Percentiles rank a stretch among this genome's conserved stretches.
phyloP scores from a whole-genome alignment of 92 coral and sea anemone species.

The Umimayanthus kanabou region DNA sequence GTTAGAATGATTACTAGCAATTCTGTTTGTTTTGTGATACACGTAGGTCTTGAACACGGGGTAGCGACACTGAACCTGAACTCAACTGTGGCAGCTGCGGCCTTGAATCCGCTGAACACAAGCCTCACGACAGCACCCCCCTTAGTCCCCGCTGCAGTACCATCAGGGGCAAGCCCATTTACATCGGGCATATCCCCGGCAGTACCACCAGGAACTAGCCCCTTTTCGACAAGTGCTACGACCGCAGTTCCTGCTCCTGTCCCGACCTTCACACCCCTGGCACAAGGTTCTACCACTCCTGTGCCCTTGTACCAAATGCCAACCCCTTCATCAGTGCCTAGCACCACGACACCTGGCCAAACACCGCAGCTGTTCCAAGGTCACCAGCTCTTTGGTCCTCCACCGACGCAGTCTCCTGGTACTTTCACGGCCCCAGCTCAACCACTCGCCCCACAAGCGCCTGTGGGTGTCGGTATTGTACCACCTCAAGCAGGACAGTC shows the following conservation, averaged over 20 bases:
- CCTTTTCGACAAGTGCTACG: conserved; percentile 3
- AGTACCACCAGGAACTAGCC: conserved; percentile 23
- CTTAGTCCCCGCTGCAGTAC: conserved; percentile 58
- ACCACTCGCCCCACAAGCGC: conserved; percentile 73
- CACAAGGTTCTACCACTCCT: background rate
- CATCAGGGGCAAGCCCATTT: conserved; percentile 37
- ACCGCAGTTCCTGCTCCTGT: conserved; percentile 15
- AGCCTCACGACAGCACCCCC: conserved; percentile 63
- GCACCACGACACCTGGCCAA: conserved; percentile 10
- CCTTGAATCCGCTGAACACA: conserved; percentile 83
- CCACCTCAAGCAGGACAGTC: conserved; percentile 66
- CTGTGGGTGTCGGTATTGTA: conserved; percentile 74
- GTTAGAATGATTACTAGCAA: too few species aligned
- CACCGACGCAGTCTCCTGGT: conserved; percentile 20
- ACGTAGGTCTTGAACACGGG: conserved; percentile 85
- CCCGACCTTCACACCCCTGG: conserved; percentile 23
- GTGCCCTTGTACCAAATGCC: conserved; percentile 32
- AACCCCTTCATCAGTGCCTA: conserved; percentile 4
- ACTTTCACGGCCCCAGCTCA: conserved; percentile 59
- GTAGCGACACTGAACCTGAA: conserved; percentile 77
- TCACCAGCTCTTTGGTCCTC: conserved; percentile 29
- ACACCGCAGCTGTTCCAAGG: conserved; percentile 36
- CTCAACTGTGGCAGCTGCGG: conserved; percentile 70
- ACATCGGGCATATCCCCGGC: conserved; percentile 29
- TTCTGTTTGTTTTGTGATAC: background rate